These are phyloP conservation scores for Orthosia incerta DNA, from an alignment of 2,888 invertebrate species.

Conservation along the genomic window DNA sequence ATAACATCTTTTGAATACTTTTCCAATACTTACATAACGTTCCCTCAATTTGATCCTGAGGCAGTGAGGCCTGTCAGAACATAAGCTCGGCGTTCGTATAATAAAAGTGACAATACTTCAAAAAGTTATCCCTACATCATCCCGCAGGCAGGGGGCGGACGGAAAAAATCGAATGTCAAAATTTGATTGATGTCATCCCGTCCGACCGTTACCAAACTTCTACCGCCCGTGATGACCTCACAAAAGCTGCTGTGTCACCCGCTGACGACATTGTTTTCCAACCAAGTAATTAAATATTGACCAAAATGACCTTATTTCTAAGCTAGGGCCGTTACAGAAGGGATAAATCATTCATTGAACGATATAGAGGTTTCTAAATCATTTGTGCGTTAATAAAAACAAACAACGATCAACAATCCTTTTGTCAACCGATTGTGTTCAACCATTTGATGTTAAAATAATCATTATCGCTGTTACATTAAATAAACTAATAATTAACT, in stretches of 20 bases:
- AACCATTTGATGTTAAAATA: conserved; percentile 4
- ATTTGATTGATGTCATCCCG: conserved; percentile 77
- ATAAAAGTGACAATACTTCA: conserved; percentile 65
- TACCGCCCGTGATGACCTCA: conserved; percentile 62
- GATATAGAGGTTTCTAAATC: not conserved
- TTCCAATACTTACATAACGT: conserved; percentile 22
- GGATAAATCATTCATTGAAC: not conserved
- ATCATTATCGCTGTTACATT: conserved; percentile 1
- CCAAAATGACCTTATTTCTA: not conserved
- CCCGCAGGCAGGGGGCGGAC: conserved; percentile 59
- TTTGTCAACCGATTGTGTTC: conserved; percentile 22
- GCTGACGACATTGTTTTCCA: conserved; percentile 55
- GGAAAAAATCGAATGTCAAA: conserved; percentile 81
- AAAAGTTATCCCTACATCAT: conserved; percentile 70
- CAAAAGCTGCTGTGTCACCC: conserved; percentile 66
- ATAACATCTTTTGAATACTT: conserved; percentile 24
- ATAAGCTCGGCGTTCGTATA: conserved; percentile 40
- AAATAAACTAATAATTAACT: too few relatives aligned
- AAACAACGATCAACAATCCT: conserved; percentile 14
- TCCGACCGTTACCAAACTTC: conserved; percentile 69
- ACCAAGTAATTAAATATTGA: conserved; percentile 43
- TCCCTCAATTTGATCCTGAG: conserved; percentile 23
- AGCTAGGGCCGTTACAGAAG: not conserved
- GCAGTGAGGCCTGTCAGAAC: conserved; percentile 38
- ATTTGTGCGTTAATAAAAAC: conserved; percentile 2